Base-by-base conservation (phyloP, 2,113 vertebrate genomes). In the Labeo rohita region DNA sequence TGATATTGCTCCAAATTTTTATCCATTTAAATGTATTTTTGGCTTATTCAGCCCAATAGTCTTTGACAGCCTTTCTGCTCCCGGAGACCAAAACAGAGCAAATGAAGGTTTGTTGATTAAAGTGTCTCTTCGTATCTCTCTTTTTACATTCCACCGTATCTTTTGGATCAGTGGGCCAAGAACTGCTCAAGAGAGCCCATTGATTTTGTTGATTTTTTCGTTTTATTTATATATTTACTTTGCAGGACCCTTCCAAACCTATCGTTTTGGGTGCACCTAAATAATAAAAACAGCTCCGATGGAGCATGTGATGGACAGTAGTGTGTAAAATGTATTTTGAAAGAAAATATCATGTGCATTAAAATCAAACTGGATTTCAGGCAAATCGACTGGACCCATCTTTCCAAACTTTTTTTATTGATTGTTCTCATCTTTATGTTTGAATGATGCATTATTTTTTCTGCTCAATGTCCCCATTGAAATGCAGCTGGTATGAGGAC, bases 41-140 rank as follows among this genome's bases (percentile, higher is more conserved):
- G 59, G 59, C 13, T 65, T 65, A 49, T 80, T 80, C 59, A 21
- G n/a, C 79, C 59, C 79, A 80, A 28, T 65, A 65, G 59, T 49
- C 79, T 80, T 80, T 65, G 79, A 80, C 79, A 65, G 79, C 13
- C 36, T 61, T 63, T 80, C 45, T 47, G 39, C 59, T 80, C n/a
- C 59, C 18, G 0, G n/a, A 49, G 59, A 65, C 59, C 59, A 49
- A 63, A 80, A 28, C 56, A 13, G 59, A 66, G 43, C 61, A 80
- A 80, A 80, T 80, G 43, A 80, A 21, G 59, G 45, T 65, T 80
- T 80, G 59, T 66, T 80, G 59, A 80, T 80, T 80, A 80, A 80
- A 80, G 79, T 80, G 79, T 80, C 79, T 49, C 59, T 65, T 80
- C 65, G 59, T 65, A 80, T 80, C 56, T 80, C 78, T 80, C 79